Conservation (phyloP, 2,797 vertebrate genomes). For the Phataginus tricuspis region DNA sequence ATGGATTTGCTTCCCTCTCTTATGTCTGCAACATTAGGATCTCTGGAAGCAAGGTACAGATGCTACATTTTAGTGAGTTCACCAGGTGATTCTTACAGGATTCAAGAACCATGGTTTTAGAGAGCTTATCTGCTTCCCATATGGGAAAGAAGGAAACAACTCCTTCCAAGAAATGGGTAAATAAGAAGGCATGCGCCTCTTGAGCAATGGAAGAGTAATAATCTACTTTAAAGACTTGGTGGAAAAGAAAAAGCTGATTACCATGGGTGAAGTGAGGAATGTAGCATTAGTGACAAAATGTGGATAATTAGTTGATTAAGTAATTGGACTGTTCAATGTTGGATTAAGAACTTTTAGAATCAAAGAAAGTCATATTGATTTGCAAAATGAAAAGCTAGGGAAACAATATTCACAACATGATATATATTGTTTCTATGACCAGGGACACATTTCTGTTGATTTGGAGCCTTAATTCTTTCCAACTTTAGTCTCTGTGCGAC, state of each 20-base stretch:
- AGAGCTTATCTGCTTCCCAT: constrained; percentile 31
- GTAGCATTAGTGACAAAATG: neutral
- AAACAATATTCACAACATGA: neutral
- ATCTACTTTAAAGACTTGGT: neutral
- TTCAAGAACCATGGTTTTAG: neutral
- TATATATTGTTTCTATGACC: neutral
- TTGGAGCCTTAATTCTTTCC: constrained; percentile 40
- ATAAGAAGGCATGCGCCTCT: neutral
- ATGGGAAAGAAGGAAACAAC: neutral
- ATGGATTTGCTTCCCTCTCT: neutral
- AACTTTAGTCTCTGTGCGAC: neutral
- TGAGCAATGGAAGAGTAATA: constrained; percentile 45
- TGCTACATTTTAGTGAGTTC: neutral
- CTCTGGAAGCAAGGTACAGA: neutral
- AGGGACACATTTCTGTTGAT: constrained; percentile 22
- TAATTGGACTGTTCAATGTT: constrained; percentile 29
- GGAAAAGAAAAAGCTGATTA: constrained; percentile 36
- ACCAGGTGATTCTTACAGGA: neutral
- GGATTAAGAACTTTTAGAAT: constrained; percentile 39
- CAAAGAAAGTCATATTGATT: neutral
- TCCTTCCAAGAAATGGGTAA: neutral
- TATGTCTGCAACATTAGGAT: neutral
- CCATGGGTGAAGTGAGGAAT: neutral
- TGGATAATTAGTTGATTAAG: constrained; percentile 21
- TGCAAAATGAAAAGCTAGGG: constrained; percentile 19